Evolutionary conservation across 2,888 invertebrate species (phyloP).

Genomic region (Dryococelus australis): DNA sequence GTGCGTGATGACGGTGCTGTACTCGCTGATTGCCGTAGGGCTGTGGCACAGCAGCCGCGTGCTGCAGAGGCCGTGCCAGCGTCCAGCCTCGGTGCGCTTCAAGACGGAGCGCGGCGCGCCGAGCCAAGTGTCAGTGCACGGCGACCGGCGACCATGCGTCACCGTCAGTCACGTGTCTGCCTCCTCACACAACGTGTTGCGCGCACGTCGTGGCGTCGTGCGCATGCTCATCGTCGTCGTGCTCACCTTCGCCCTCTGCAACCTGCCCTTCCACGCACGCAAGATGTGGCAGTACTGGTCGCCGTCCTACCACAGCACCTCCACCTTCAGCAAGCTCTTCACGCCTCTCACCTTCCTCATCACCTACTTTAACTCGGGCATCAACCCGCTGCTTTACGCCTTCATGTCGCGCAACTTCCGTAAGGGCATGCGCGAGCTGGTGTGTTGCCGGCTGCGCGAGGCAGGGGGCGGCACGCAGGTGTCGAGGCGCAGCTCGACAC

Average conservation of each 20-base stretch:
- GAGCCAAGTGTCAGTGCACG: not conserved
- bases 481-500: conserved; percentile 62
- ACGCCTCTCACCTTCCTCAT: conserved; percentile 88
- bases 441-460: conserved; percentile 65
- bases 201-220: conserved; percentile 84
- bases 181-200: conserved; percentile 77
- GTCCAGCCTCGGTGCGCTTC: not conserved
- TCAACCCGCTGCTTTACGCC: conserved; percentile 90
- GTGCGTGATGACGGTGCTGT: conserved; percentile 77
- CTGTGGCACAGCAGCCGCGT: conserved; percentile 67
- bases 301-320: conserved; percentile 71
- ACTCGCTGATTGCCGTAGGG: conserved; percentile 83
- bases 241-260: conserved; percentile 86
- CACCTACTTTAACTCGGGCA: conserved; percentile 88
- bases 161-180: conserved; percentile 20
- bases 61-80: conserved; percentile 34
- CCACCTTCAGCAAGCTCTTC: conserved; percentile 77
- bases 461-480: conserved; percentile 43
- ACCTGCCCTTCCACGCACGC: conserved; percentile 87
- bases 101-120: not conserved
- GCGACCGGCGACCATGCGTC: conserved; percentile 6
- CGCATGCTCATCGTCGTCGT: conserved; percentile 90
- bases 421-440: conserved; percentile 82
- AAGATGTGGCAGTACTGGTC: conserved; percentile 90
- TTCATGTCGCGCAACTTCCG: conserved; percentile 84